Conservation (phyloP, 2,888 invertebrate genomes). For the Tryphoninae sp. region DNA sequence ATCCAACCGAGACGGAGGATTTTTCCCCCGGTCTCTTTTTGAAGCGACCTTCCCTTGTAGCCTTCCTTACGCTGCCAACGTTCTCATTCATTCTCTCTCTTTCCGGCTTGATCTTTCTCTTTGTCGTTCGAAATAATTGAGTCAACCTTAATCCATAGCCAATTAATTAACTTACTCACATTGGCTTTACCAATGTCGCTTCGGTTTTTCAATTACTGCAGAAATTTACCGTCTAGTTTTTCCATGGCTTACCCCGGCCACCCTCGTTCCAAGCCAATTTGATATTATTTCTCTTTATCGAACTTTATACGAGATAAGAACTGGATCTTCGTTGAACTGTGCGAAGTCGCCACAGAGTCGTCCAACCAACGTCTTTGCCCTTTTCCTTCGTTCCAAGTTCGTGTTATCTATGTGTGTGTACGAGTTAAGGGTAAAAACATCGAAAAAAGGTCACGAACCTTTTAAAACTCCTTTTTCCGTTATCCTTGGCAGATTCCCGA, state of each 20-base stretch:
- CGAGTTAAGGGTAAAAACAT: constrained; percentile 26
- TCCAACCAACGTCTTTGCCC: neutral
- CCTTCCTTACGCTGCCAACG: constrained; percentile 5
- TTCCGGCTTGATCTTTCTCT: neutral
- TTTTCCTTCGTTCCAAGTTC: neutral
- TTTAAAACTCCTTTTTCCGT: constrained; percentile 73
- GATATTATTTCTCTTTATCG: neutral
- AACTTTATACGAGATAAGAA: neutral
- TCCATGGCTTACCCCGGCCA: neutral
- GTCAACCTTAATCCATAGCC: constrained; percentile 40
- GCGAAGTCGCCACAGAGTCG: neutral
- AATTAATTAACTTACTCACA: constrained; percentile 45
- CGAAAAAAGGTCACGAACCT: constrained; percentile 67
- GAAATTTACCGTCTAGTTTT: constrained; percentile 14
- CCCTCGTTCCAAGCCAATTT: neutral
- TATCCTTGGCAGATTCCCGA: constrained; percentile 75
- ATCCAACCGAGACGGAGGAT: constrained; percentile 39
- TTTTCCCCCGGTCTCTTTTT: constrained; percentile 43
- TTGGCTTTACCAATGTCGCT: constrained; percentile 10
- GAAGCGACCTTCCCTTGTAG: constrained; percentile 23
- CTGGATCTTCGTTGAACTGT: too few species aligned
- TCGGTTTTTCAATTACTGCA: constrained; percentile 12
- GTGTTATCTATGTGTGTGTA: constrained; percentile 27
- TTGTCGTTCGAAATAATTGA: constrained; percentile 38
- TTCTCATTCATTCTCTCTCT: constrained; percentile 6